Evolutionary conservation across 1,140 invertebrate genomes (phyloP).

Genomic region (Diprion similis): DNA sequence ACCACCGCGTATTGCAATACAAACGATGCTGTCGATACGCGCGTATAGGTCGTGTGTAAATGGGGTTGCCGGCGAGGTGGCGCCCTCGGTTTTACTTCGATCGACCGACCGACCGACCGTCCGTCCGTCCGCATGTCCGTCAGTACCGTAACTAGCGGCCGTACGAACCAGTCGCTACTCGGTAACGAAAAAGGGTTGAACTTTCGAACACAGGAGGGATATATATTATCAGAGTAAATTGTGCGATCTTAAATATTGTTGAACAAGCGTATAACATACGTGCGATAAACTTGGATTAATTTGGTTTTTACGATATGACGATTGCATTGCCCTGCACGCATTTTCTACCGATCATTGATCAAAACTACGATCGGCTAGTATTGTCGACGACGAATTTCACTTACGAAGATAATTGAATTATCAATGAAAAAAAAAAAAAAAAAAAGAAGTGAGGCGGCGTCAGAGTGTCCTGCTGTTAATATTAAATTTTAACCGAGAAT

Average conservation of each 20-base stretch:
- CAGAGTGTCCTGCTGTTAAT: neutral
- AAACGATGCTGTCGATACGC: neutral
- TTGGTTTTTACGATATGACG: neutral
- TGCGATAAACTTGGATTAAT: neutral
- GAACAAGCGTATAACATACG: neutral
- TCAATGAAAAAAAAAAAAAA: neutral
- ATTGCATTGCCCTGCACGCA: neutral
- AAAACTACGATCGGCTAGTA: constrained; percentile 9
- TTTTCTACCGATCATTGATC: constrained; percentile 27
- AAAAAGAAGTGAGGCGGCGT: neutral
- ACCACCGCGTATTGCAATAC: neutral
- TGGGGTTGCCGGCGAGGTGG: constrained; percentile 43
- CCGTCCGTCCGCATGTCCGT: constrained; percentile 18
- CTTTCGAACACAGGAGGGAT: neutral
- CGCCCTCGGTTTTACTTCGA: constrained; percentile 51
- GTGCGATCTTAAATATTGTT: neutral
- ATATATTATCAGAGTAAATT: neutral
- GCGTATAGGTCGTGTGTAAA: constrained; percentile 25
- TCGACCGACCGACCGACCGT: constrained; percentile 34
- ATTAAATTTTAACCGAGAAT: neutral
- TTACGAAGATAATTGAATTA: neutral
- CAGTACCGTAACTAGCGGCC: constrained; percentile 3
- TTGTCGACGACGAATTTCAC: neutral
- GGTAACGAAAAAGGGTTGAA: constrained; percentile 42
- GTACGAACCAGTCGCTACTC: constrained; percentile 49